These are phyloP conservation scores for Chiropotes sagulatus DNA, from an alignment of 2,797 vertebrate species.

Conservation along the genomic window DNA sequence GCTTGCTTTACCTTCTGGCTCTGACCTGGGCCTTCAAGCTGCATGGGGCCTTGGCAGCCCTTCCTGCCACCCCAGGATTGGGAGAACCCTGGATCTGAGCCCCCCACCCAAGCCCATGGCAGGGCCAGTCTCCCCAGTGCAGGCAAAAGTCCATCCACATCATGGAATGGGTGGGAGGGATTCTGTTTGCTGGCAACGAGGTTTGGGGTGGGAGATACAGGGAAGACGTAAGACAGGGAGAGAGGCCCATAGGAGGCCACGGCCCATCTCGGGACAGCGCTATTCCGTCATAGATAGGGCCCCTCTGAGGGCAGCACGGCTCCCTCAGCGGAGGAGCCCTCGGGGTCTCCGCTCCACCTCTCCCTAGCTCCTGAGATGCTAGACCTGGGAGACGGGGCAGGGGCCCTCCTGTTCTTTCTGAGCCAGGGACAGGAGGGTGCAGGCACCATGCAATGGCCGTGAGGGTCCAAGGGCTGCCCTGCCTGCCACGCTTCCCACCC, in stretches of 20 bases:
- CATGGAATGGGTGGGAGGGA: neutral
- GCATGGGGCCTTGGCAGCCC: neutral
- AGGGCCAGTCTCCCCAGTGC: neutral
- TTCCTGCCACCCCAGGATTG: neutral
- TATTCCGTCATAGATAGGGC: too few species aligned
- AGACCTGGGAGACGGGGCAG: neutral
- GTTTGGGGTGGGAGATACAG: neutral
- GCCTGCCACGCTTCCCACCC: neutral
- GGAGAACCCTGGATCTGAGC: neutral
- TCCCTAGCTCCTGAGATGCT: neutral
- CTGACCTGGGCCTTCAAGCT: too few species aligned
- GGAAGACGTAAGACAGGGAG: neutral
- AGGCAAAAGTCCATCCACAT: rapidly evolving
- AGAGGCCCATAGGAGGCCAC: rapidly evolving
- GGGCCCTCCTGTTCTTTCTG: neutral
- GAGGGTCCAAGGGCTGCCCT: neutral
- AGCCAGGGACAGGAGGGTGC: neutral
- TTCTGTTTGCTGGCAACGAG: neutral
- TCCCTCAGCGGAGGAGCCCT: too few species aligned
- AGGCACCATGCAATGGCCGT: rapidly evolving
- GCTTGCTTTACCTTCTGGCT: neutral
- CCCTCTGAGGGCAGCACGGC: rapidly evolving
- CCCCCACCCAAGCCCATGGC: rapidly evolving
- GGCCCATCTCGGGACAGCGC: neutral
- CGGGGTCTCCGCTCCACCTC: neutral